Evolutionary conservation across 2,113 vertebrate species (phyloP).

Genomic region (Prionailurus viverrinus): DNA sequence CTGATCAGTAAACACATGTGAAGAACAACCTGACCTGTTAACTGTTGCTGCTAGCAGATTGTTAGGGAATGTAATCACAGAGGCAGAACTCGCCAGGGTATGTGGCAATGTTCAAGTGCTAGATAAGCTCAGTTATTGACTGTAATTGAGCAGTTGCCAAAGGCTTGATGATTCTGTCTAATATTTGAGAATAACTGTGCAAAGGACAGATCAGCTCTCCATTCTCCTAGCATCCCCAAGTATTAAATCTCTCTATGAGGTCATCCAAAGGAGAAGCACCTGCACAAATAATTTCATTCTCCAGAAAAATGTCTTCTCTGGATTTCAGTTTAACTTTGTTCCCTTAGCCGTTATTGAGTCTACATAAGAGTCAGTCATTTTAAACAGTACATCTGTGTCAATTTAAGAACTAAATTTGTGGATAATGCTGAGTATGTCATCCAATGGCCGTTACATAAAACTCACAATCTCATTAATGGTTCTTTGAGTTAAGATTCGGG

Average conservation of each 20-base stretch:
- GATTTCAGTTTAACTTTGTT: conserved; percentile 38
- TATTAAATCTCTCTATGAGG: background rate
- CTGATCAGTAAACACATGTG: background rate
- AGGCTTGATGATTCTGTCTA: background rate
- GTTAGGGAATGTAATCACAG: background rate
- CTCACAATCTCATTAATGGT: conserved; percentile 2
- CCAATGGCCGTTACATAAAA: background rate
- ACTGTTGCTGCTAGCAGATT: background rate
- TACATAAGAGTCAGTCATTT: background rate
- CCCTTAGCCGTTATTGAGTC: background rate
- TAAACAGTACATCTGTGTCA: background rate
- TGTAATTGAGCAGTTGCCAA: conserved; percentile 13
- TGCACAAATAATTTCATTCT: conserved; percentile 18
- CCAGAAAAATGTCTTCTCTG: background rate
- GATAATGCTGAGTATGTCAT: background rate
- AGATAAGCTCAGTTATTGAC: background rate
- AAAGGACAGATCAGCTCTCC: background rate
- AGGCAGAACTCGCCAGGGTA: background rate
- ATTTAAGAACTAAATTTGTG: conserved; percentile 16
- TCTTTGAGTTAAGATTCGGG: background rate
- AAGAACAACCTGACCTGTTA: background rate
- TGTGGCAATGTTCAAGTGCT: background rate
- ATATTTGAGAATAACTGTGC: background rate
- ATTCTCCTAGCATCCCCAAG: background rate
- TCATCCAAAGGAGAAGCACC: background rate